Evolutionary conservation across 2,113 vertebrate species (phyloP).

Genomic region (Forbesichthys agassizii): DNA sequence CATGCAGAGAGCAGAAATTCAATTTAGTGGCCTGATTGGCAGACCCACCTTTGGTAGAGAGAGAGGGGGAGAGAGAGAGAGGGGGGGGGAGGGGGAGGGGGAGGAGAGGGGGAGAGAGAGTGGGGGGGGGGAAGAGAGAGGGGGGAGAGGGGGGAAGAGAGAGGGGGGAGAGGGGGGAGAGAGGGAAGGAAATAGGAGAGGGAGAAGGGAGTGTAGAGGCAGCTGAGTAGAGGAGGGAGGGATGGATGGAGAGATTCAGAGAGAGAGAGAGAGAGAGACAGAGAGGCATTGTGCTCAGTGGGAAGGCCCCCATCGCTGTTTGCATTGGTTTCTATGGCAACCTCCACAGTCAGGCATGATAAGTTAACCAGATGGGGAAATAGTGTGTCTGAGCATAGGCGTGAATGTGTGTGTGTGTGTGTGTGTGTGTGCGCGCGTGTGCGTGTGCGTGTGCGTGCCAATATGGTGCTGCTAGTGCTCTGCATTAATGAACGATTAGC

Average conservation of each 20-base stretch:
- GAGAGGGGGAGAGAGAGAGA: slow-evolving; percentile 45
- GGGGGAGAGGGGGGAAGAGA: neutral
- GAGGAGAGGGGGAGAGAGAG: slow-evolving; percentile 6
- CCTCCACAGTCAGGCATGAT: slow-evolving; percentile 53
- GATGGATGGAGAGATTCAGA: neutral
- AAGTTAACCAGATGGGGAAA: slow-evolving; percentile 69
- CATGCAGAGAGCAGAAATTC: slow-evolving; percentile 47
- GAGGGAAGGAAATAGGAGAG: neutral
- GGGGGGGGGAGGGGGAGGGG: neutral
- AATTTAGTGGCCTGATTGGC: slow-evolving; percentile 52
- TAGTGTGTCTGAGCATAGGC: slow-evolving; percentile 12
- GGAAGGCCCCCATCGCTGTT: slow-evolving; percentile 55
- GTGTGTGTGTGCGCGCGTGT: neutral
- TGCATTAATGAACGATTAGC: too few relatives aligned
- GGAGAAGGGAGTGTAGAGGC: neutral
- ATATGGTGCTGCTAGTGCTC: too few relatives aligned
- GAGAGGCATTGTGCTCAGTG: slow-evolving; percentile 66
- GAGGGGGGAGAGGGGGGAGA: neutral
- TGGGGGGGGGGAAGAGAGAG: neutral
- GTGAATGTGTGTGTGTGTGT: neutral
- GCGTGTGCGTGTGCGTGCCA: neutral
- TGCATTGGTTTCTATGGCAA: slow-evolving; percentile 60
- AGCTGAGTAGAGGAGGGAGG: neutral
- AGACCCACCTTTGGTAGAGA: slow-evolving; percentile 46
- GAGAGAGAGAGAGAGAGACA: slow-evolving; percentile 49